Evolutionary conservation across 2,888 invertebrate species (phyloP), one percentile per base, ranked within the genome.

Genomic region (Pheosia tremula): DNA sequence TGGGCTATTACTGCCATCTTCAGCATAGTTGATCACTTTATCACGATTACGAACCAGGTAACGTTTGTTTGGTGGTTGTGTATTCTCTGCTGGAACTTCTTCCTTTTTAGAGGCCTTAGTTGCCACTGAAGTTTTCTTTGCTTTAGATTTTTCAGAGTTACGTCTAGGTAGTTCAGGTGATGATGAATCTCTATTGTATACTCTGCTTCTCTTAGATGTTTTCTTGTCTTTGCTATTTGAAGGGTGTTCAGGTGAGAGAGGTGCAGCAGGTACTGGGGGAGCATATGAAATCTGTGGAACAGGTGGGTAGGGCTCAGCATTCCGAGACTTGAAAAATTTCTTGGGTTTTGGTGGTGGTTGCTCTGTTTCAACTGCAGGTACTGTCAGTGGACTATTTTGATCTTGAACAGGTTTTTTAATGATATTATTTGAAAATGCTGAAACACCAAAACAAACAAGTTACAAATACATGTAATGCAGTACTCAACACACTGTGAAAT

Each of bases 271-370:
- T 69, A 88, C 90, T 56, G 93, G 91, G 60, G 94, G 93, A 63
- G 94, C 94, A 84, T 93, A 94, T 50, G 91, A 93, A 56, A 93
- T 93, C 73, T 93, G 94, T 69, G 94, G 94, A 66, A 93, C 91
- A 67, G 91, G 88, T 63, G 95, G 95, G 64, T 94, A 94, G 4
- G 94, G 91, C 71, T 96, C 95, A 36, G 95, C 94, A 88, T 97
- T 97, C 59, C 97, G 96, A 82, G 97, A 97, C 84, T 98, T 98
- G 85, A 98, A 98, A 88, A 98, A 98, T 85, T 98, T 98, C 84
- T 97, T 97, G 55, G 98, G 98, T 85, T 97, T 97, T 75, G 95
- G 95, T 72, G 95, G 91, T 63, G 94, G 89, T 71, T 92, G 89
- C 60, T 91, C 93, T 67, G 94, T 90, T 78, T 93, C 93, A 74